A percentile compares a stretch with the other conserved stretches of the same genome.
Conservation (phyloP, 2,113 vertebrate species). For the Brachionichthys hirsutus region DNA sequence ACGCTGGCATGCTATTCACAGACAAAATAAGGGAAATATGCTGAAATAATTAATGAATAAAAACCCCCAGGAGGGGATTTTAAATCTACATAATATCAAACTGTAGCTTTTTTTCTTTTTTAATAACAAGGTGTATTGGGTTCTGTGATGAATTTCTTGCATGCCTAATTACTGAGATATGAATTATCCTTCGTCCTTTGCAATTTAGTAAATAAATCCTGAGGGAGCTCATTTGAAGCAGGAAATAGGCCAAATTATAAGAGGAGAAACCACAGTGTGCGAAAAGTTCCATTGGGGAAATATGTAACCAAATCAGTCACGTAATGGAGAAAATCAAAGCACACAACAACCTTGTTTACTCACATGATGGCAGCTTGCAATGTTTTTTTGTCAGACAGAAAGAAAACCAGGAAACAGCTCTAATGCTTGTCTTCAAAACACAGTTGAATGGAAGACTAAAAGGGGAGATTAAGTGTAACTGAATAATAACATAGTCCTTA, state of each 20-base stretch:
- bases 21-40: constrained; percentile 46
- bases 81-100: constrained; percentile 80
- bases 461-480: constrained; percentile 44
- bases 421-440: constrained; percentile 20
- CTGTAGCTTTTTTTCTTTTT: constrained; percentile 68
- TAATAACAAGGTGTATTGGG: constrained; percentile 74
- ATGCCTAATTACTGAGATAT: constrained; percentile 77
- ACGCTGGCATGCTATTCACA: constrained; percentile 59
- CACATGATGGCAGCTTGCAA: constrained; percentile 22
- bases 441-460: constrained; percentile 42
- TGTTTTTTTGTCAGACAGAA: constrained; percentile 33
- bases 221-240: constrained; percentile 75
- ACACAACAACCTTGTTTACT: constrained; percentile 55
- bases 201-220: constrained; percentile 76
- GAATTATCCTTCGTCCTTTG: constrained; percentile 74
- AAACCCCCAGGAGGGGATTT: constrained; percentile 68
- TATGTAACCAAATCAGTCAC: constrained; percentile 60
- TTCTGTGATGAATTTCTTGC: constrained; percentile 75
- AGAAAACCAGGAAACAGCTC: constrained; percentile 34
- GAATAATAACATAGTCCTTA: constrained; percentile 20
- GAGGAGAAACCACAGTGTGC: constrained; percentile 64
- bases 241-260: constrained; percentile 74
- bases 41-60: constrained; percentile 72
- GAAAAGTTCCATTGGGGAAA: constrained; percentile 55
- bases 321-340: constrained; percentile 68